phyloP scores from a whole-genome alignment of 1,140 invertebrate genomes.

The Pygmarrhopalites habei region DNA sequence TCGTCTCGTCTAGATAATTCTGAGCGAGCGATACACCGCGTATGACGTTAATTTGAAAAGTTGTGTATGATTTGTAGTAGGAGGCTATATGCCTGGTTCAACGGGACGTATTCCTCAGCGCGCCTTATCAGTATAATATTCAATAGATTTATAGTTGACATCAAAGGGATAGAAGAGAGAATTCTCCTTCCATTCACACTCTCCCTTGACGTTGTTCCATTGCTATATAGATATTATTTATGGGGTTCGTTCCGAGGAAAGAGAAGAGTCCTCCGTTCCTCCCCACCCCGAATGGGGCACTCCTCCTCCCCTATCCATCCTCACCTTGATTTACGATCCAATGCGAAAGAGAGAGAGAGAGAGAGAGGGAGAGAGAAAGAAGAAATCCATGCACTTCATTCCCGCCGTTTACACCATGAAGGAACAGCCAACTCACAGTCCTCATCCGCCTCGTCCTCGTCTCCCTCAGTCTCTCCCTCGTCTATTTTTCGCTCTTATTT shows the following conservation, averaged over 20 bases:
- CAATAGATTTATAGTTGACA: conserved; percentile 40
- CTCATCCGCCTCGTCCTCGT: too few species aligned
- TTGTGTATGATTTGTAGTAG: conserved; percentile 39
- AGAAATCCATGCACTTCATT: conserved; percentile 31
- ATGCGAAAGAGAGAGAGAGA: too few species aligned
- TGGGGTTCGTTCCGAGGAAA: conserved; percentile 27
- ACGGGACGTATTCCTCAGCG: conserved; percentile 38
- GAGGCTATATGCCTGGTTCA: conserved; percentile 18
- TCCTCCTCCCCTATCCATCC: conserved; percentile 24
- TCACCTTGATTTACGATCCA: conserved; percentile 36
- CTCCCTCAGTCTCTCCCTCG: not conserved
- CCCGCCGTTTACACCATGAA: conserved; percentile 7
- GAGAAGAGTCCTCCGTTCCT: conserved; percentile 16
- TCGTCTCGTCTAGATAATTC: conserved; percentile 37
- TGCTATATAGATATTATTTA: conserved; percentile 39
- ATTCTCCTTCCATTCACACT: conserved; percentile 31
- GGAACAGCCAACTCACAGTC: not conserved
- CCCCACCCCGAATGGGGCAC: conserved; percentile 26
- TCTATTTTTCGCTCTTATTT: too few species aligned
- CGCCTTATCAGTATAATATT: too few species aligned
- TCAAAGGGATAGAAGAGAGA: too few species aligned
- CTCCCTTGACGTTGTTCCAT: conserved; percentile 38
- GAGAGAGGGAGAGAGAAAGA: too few species aligned
- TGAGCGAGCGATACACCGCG: conserved; percentile 27
- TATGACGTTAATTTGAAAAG: conserved; percentile 40